A percentile compares a stretch with the other conserved stretches of the same genome.
Evolutionary conservation across 1,140 invertebrate genomes (phyloP).

Genomic region (Aphelinus atriplicis): DNA sequence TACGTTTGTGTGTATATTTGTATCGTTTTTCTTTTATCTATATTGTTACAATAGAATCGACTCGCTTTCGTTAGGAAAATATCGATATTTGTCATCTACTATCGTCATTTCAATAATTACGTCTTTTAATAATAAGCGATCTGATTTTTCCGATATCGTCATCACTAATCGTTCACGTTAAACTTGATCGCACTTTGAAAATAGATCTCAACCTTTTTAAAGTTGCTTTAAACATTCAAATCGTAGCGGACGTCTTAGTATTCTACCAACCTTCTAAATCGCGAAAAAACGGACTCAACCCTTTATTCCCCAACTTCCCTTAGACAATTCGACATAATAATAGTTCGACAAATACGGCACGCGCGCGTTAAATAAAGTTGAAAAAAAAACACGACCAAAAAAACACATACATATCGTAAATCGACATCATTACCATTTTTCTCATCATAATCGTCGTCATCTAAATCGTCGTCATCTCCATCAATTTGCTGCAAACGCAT

Average conservation of each 20-base stretch:
- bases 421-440: not conserved
- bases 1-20: slow-evolving; percentile 36
- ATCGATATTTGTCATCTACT: slow-evolving; percentile 47
- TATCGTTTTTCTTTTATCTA: slow-evolving; percentile 27
- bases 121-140: slow-evolving; percentile 33
- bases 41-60: slow-evolving; percentile 39
- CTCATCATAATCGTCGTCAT: slow-evolving; percentile 6
- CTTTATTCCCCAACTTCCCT: not conserved
- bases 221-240: slow-evolving; percentile 50
- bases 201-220: slow-evolving; percentile 63
- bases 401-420: not conserved
- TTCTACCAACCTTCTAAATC: not conserved
- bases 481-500: too few relatives aligned
- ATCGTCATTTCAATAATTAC: slow-evolving; percentile 39
- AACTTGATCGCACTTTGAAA: slow-evolving; percentile 51
- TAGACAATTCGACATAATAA: not conserved
- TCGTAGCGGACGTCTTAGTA: slow-evolving; percentile 13
- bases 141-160: slow-evolving; percentile 30
- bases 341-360: slow-evolving; percentile 33
- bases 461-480: too few relatives aligned
- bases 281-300: slow-evolving; percentile 31
- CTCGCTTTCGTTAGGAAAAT: slow-evolving; percentile 62
- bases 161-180: slow-evolving; percentile 48
- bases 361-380: slow-evolving; percentile 7
- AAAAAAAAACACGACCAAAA: slow-evolving; percentile 6